A percentile compares a stretch with the other conserved stretches of the same genome.
These are phyloP conservation scores for Aplidium turbinatum DNA, from an alignment of 23 tunicate genomes.

Conservation along the genomic window DNA sequence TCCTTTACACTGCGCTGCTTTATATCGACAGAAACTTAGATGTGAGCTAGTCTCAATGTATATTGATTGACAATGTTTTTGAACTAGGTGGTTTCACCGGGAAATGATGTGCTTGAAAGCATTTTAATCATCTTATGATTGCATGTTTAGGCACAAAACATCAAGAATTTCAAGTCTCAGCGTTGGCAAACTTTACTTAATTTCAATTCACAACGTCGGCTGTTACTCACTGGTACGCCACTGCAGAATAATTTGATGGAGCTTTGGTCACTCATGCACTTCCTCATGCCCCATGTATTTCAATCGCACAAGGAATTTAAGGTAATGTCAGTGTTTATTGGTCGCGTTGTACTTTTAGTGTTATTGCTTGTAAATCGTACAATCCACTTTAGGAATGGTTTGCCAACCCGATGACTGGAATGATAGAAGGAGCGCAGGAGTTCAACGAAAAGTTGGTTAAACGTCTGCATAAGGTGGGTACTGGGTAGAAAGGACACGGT, in stretches of 20 bases:
- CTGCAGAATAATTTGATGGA: constrained; percentile 96
- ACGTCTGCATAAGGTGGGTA: constrained; percentile 93
- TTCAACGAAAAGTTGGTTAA: constrained; percentile 77
- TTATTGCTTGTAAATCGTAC: neutral
- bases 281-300: constrained; percentile 97
- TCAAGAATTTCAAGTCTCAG: constrained; percentile 95
- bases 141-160: constrained; percentile 78
- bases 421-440: constrained; percentile 89
- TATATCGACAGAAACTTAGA: no score
- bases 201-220: constrained; percentile 93
- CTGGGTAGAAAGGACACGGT: no score
- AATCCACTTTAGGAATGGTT: constrained; percentile 83
- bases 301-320: constrained; percentile 92
- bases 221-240: constrained; percentile 97
- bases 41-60: no score
- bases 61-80: neutral
- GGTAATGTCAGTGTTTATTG: constrained; percentile 28
- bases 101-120: neutral
- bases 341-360: no score
- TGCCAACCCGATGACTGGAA: constrained; percentile 90
- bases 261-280: constrained; percentile 97
- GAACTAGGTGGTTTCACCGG: neutral
- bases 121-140: no score
- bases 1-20: no score
- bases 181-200: constrained; percentile 93